A percentile compares a stretch with the other conserved stretches of the same genome.
Evolutionary conservation across 37 sponge, comb jelly and placozoan species (phyloP).

Genomic region (Crambe crambe): DNA sequence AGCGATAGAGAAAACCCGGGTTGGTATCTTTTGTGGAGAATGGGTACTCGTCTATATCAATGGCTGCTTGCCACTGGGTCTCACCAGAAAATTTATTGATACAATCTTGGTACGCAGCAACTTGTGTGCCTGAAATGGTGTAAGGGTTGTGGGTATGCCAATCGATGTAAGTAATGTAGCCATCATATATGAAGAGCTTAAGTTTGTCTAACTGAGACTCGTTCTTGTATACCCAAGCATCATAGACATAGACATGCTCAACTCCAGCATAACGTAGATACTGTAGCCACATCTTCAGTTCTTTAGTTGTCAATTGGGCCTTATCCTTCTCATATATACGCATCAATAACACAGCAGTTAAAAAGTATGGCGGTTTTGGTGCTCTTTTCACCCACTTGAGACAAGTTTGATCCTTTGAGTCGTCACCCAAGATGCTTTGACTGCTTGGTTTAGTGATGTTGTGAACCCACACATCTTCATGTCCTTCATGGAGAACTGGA

Average conservation of each 20-base stretch:
- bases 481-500: neutral
- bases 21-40: slow-evolving; percentile 57
- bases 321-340: slow-evolving; percentile 59
- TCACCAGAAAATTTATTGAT: slow-evolving; percentile 50
- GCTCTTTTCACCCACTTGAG: neutral
- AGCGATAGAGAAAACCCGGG: slow-evolving; percentile 64
- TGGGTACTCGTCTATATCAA: slow-evolving; percentile 86
- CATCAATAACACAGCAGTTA: slow-evolving; percentile 62
- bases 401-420: neutral
- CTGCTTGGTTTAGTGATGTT: neutral
- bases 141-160: slow-evolving; percentile 69
- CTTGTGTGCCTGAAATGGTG: slow-evolving; percentile 49
- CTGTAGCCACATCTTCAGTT: slow-evolving; percentile 70
- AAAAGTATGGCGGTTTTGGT: slow-evolving; percentile 51
- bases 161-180: slow-evolving; percentile 71
- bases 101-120: slow-evolving; percentile 71
- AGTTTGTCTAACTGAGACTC: slow-evolving; percentile 54
- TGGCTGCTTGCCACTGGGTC: slow-evolving; percentile 66
- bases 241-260: slow-evolving; percentile 82
- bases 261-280: slow-evolving; percentile 73
- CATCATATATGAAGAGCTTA: slow-evolving; percentile 10
- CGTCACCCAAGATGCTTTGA: neutral
- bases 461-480: neutral
- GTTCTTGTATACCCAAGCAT: slow-evolving; percentile 41
- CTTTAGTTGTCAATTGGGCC: slow-evolving; percentile 55